Evolutionary conservation across 1,140 invertebrate species (phyloP).

Genomic region (Mactra quadrangularis): DNA sequence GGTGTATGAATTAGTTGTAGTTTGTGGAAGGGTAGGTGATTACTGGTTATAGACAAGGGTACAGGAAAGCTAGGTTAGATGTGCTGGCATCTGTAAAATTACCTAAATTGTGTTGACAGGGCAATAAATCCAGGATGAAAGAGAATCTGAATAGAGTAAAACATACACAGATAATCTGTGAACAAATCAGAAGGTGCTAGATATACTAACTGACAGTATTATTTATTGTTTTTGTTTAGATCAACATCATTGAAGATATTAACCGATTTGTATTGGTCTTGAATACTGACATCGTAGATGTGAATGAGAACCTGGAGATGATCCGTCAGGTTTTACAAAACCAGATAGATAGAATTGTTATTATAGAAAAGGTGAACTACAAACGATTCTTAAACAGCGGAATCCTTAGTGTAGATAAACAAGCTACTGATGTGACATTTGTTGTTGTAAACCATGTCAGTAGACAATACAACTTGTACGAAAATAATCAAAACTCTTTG

Average conservation of each 20-base stretch:
- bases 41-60: no score
- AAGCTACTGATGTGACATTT: constrained; percentile 70
- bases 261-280: constrained; percentile 71
- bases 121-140: no score
- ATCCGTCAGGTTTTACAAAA: constrained; percentile 60
- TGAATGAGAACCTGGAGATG: constrained; percentile 19
- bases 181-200: no score
- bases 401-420: constrained; percentile 26
- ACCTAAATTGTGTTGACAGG: no score
- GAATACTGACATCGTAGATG: constrained; percentile 8
- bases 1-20: no score
- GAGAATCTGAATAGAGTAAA: no score
- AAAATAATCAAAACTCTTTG: constrained; percentile 5
- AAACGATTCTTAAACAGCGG: constrained; percentile 39
- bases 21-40: no score
- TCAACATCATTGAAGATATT: constrained; percentile 66
- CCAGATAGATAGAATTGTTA: constrained; percentile 51
- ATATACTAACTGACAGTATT: no score
- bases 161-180: no score
- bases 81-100: no score
- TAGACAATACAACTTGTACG: constrained; percentile 28
- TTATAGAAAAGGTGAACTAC: constrained; percentile 69
- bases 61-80: no score
- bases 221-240: constrained; percentile 40
- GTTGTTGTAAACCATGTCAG: constrained; percentile 60